Evolutionary conservation across 1,140 invertebrate species (phyloP).

Genomic region (Lepidotrigona ventralis): DNA sequence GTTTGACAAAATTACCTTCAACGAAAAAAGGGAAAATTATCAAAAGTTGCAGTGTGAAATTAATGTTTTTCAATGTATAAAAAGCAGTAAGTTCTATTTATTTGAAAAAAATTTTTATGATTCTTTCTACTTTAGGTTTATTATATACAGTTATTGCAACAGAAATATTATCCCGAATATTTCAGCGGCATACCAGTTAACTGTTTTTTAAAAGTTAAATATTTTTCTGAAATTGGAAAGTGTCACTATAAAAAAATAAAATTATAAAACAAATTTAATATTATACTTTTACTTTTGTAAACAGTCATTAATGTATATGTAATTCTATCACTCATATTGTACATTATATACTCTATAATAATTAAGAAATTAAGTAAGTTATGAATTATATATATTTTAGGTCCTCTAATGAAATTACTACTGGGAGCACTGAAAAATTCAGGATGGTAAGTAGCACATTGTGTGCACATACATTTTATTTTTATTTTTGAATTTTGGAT

Average conservation of each 20-base stretch:
- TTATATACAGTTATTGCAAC: not conserved
- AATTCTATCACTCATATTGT: not conserved
- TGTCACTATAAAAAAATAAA: not conserved
- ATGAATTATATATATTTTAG: slow-evolving; percentile 72
- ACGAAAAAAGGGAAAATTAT: slow-evolving; percentile 84
- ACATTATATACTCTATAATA: not conserved
- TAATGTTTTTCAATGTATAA: slow-evolving; percentile 88
- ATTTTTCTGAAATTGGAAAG: not conserved
- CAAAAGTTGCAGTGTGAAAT: slow-evolving; percentile 90
- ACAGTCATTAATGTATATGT: not conserved
- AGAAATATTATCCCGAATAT: not conserved
- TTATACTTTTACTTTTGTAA: not conserved
- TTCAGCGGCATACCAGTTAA: no score
- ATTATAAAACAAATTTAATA: not conserved
- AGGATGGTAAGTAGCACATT: slow-evolving; percentile 86
- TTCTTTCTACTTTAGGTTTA: slow-evolving; percentile 16
- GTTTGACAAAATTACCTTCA: slow-evolving; percentile 81
- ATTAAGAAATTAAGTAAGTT: not conserved
- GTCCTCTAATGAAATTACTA: slow-evolving; percentile 92
- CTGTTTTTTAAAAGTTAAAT: not conserved
- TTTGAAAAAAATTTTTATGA: not conserved
- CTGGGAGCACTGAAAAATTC: slow-evolving; percentile 90
- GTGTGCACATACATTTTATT: slow-evolving; percentile 12
- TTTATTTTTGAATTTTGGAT: slow-evolving; percentile 15
- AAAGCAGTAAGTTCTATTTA: slow-evolving; percentile 83